Percentiles rank a stretch among this genome's conserved stretches.
These are phyloP conservation scores for Leucoptera coffeella DNA, from an alignment of 2,888 invertebrate species.

Conservation along the genomic window DNA sequence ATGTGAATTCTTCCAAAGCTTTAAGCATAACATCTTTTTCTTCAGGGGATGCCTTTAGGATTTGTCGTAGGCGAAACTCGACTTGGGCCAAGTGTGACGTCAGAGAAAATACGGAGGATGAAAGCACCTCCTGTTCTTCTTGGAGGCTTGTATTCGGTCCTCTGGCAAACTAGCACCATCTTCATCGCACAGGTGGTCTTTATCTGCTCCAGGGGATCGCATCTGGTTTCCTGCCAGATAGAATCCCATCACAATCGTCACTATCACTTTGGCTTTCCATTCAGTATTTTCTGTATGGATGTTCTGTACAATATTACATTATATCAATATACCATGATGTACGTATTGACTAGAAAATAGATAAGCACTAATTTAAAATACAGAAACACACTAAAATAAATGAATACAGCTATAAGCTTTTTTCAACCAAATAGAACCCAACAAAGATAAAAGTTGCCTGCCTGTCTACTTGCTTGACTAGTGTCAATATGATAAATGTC, in stretches of 20 bases:
- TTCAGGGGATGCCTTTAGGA: slow-evolving; percentile 77
- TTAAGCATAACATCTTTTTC: slow-evolving; percentile 88
- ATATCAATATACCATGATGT: too few relatives aligned
- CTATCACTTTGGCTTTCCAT: slow-evolving; percentile 14
- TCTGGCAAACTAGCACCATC: slow-evolving; percentile 12
- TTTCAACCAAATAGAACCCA: too few relatives aligned
- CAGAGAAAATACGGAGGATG: slow-evolving; percentile 89
- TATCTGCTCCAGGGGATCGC: slow-evolving; percentile 79
- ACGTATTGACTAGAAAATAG: too few relatives aligned
- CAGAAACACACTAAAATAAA: too few relatives aligned
- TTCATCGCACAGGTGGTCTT: slow-evolving; percentile 46
- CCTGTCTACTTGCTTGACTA: too few relatives aligned
- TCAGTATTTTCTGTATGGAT: too few relatives aligned
- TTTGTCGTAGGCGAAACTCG: slow-evolving; percentile 84
- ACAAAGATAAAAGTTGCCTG: too few relatives aligned
- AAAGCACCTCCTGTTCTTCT: slow-evolving; percentile 91
- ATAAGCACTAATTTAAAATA: too few relatives aligned
- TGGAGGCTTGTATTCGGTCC: slow-evolving; percentile 72
- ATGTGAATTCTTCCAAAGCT: slow-evolving; percentile 95
- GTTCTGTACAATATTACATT: too few relatives aligned
- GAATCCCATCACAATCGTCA: slow-evolving; percentile 21
- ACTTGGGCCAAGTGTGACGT: slow-evolving; percentile 98
- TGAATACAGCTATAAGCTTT: too few relatives aligned
- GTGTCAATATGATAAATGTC: too few relatives aligned
- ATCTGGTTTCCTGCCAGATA: slow-evolving; percentile 63